A percentile compares a stretch with the other conserved stretches of the same genome.
These are phyloP conservation scores for Pachydiplax longipennis DNA, from an alignment of 2,888 invertebrate species.

Conservation along the genomic window DNA sequence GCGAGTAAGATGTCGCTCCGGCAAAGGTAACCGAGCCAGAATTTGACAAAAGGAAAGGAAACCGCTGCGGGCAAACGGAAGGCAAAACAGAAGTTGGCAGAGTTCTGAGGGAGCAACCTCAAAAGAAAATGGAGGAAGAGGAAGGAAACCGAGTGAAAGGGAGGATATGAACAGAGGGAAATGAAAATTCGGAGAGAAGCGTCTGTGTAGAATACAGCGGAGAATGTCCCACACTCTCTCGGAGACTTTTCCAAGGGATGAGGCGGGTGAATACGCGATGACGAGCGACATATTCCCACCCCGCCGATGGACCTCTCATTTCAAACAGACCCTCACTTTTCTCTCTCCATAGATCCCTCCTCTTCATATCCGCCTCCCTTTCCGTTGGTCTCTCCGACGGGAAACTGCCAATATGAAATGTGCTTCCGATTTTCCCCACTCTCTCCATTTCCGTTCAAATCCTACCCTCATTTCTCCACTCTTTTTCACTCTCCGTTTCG, in stretches of 20 bases:
- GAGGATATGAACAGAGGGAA: not conserved
- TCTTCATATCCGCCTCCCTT: not conserved
- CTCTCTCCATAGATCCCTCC: not conserved
- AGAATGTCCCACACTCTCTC: not conserved
- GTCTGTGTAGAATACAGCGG: not conserved
- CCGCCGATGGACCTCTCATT: not conserved
- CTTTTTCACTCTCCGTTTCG: not conserved
- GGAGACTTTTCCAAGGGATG: not conserved
- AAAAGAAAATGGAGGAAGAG: too few relatives aligned
- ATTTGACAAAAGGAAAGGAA: too few relatives aligned
- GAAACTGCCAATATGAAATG: conserved; percentile 1
- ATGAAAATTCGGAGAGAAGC: not conserved
- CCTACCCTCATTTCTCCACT: not conserved
- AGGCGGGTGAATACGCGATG: not conserved
- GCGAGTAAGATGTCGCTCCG: too few relatives aligned
- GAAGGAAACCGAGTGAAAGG: not conserved
- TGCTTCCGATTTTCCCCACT: not conserved
- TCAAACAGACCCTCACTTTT: not conserved
- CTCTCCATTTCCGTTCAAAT: not conserved
- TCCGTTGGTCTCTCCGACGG: not conserved
- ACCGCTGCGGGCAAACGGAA: too few relatives aligned
- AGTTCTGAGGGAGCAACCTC: too few relatives aligned
- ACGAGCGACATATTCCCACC: not conserved
- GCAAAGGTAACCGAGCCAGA: too few relatives aligned
- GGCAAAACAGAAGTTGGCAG: too few relatives aligned